phyloP scores from a whole-genome alignment of 2,113 vertebrate species.

The Pipra filicauda region DNA sequence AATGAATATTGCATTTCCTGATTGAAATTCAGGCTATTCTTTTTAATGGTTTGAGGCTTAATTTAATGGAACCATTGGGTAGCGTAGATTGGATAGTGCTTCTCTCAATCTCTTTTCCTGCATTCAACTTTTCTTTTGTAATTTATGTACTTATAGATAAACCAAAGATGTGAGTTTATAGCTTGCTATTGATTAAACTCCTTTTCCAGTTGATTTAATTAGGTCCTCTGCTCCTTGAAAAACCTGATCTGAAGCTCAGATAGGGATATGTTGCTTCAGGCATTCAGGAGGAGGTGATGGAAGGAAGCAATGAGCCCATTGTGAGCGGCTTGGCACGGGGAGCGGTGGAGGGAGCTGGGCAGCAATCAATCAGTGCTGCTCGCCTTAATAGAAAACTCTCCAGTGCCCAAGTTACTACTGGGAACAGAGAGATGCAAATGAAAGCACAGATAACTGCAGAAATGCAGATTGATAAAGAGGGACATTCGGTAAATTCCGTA shows the following conservation, averaged over 20 bases:
- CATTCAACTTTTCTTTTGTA: conserved; percentile 15
- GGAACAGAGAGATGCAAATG: neutral
- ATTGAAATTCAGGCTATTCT: conserved; percentile 16
- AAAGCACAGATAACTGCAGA: neutral
- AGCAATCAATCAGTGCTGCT: neutral
- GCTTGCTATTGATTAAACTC: conserved; percentile 49
- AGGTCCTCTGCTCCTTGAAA: conserved; percentile 40
- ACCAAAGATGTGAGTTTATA: conserved; percentile 35
- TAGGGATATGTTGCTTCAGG: neutral
- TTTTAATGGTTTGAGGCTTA: neutral
- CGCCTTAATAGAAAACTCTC: neutral
- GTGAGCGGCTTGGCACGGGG: neutral
- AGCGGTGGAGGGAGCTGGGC: neutral
- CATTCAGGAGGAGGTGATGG: conserved; percentile 15
- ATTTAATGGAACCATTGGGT: neutral
- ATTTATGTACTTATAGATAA: conserved; percentile 50
- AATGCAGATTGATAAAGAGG: neutral
- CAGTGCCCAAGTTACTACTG: neutral
- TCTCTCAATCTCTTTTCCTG: neutral
- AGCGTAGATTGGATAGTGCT: neutral
- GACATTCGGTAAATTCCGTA: neutral
- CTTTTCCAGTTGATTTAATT: conserved; percentile 60
- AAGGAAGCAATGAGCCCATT: neutral
- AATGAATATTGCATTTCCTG: neutral
- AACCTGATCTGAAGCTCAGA: conserved; percentile 47